Conservation (phyloP, 2,888 invertebrate species). For the Halictus quadricinctus region DNA sequence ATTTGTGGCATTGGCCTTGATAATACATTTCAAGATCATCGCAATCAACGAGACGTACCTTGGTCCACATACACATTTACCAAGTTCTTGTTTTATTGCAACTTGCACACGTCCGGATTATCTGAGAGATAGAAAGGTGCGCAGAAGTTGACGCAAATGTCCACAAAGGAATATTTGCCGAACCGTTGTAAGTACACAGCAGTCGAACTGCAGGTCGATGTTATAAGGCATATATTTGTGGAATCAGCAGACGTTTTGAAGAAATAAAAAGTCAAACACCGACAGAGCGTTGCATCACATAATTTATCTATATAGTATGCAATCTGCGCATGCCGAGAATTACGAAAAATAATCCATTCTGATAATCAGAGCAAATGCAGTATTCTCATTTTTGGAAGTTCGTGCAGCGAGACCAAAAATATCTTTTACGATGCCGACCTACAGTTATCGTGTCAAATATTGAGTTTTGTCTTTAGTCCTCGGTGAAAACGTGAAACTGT, state of each 20-base stretch:
- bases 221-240: neutral
- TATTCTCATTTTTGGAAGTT: neutral
- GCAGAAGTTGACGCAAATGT: neutral
- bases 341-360: neutral
- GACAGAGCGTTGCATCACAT: neutral
- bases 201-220: neutral
- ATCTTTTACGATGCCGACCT: neutral
- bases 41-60: too few relatives aligned
- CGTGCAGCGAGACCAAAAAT: neutral
- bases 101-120: neutral
- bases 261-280: neutral
- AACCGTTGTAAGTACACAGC: neutral
- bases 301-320: neutral
- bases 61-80: neutral
- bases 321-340: neutral
- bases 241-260: neutral
- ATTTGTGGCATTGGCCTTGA: neutral
- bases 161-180: neutral
- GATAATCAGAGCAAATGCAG: neutral
- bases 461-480: neutral
- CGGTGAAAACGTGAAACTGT: neutral
- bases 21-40: neutral
- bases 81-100: conserved; percentile 2
- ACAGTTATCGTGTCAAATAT: neutral
- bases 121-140: neutral